Evolutionary conservation across 1,140 invertebrate species (phyloP).

Genomic region (Pseudomyrmex flavicornis): DNA sequence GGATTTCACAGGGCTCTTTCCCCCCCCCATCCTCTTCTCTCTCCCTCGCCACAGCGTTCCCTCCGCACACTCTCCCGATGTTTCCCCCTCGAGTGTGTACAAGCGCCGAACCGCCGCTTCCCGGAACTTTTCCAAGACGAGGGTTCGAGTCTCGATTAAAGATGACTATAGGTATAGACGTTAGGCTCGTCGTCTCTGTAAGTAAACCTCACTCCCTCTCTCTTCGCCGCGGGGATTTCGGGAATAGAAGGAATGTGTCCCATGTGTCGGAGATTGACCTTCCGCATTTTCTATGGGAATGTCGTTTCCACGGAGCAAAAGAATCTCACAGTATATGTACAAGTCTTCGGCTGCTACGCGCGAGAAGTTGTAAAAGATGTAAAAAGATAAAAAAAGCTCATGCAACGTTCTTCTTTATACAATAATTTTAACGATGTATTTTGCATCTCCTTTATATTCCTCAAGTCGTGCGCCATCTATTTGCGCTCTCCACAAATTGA

Average conservation of each 20-base stretch:
- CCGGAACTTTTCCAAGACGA: slow-evolving; percentile 60
- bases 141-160: slow-evolving; percentile 65
- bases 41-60: background rate
- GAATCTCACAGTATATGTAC: background rate
- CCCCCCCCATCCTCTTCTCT: background rate
- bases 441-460: background rate
- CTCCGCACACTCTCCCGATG: background rate
- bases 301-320: background rate
- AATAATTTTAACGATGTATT: background rate
- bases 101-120: slow-evolving; percentile 47
- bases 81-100: slow-evolving; percentile 43
- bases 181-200: slow-evolving; percentile 48
- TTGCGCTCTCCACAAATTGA: slow-evolving; percentile 37
- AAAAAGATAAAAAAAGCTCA: background rate
- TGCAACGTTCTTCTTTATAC: background rate
- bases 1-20: slow-evolving; percentile 49
- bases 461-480: slow-evolving; percentile 20
- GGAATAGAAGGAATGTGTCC: slow-evolving; percentile 16
- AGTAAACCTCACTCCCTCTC: slow-evolving; percentile 47
- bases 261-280: slow-evolving; percentile 36
- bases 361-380: background rate
- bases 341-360: background rate
- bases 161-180: slow-evolving; percentile 54
- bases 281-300: slow-evolving; percentile 15
- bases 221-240: slow-evolving; percentile 16